phyloP scores from a whole-genome alignment of 2,797 vertebrate species.

The Coreius guichenoti region DNA sequence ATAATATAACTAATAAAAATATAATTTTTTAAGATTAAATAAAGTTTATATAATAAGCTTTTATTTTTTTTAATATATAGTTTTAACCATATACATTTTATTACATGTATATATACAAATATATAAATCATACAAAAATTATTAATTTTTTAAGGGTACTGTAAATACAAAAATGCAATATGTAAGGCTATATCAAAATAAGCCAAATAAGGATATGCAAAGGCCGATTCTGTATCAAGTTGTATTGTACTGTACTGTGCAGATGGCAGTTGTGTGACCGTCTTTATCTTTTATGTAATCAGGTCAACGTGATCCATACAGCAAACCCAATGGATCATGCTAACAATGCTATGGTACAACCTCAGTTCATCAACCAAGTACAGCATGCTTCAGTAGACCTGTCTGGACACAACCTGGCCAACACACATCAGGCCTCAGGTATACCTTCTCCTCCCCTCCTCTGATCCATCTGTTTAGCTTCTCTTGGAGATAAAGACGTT shows the following conservation, averaged over 20 bases:
- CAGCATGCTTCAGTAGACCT: conserved; percentile 94
- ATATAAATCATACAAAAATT: neutral
- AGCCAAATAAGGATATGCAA: neutral
- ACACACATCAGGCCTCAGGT: conserved; percentile 94
- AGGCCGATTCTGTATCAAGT: neutral
- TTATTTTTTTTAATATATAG: neutral
- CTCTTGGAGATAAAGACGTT: neutral
- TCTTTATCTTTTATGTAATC: conserved; percentile 32
- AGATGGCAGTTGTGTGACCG: neutral
- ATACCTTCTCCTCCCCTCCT: conserved; percentile 40
- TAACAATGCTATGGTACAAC: conserved; percentile 91
- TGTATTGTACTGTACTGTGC: neutral
- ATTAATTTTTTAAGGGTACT: neutral
- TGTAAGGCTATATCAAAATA: neutral
- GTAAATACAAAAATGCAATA: neutral
- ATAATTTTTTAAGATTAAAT: too few relatives aligned
- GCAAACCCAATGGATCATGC: conserved; percentile 88
- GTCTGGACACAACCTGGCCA: conserved; percentile 94
- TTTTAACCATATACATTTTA: neutral
- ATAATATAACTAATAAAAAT: too few relatives aligned
- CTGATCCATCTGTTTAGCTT: conserved; percentile 49
- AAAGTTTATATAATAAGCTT: too few relatives aligned
- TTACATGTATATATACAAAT: too few relatives aligned
- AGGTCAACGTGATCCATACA: conserved; percentile 98
- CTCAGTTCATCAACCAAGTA: conserved; percentile 93